Evolutionary conservation across 2,888 invertebrate species (phyloP).

Genomic region (Microctonus brassicae): DNA sequence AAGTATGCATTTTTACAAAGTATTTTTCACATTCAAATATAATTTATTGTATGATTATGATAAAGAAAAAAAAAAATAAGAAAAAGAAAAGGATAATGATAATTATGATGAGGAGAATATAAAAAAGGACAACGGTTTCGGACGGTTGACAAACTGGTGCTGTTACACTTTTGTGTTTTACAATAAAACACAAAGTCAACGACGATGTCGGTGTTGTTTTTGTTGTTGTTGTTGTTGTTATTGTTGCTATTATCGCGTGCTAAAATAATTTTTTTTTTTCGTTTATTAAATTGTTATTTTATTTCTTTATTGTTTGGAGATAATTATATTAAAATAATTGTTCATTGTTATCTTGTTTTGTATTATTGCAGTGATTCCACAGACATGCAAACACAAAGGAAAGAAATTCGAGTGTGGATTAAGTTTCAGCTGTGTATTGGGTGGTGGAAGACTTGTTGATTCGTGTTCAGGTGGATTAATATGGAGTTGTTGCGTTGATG

Average conservation of each 20-base stretch:
- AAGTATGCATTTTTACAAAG: constrained; percentile 72
- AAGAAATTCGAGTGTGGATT: constrained; percentile 90
- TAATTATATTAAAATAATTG: constrained; percentile 4
- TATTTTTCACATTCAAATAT: not conserved
- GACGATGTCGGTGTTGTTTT: constrained; percentile 25
- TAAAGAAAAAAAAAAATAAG: not conserved
- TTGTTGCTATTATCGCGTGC: constrained; percentile 21
- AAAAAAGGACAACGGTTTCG: constrained; percentile 13
- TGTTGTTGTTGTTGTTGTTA: too few relatives aligned
- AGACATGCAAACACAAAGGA: constrained; percentile 88
- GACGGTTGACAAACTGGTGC: constrained; percentile 20
- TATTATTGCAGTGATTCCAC: constrained; percentile 84
- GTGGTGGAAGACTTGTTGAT: constrained; percentile 89
- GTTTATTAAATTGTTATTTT: constrained; percentile 15
- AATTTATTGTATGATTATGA: not conserved
- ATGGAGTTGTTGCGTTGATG: constrained; percentile 94
- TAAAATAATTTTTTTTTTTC: too few relatives aligned
- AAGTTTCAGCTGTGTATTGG: constrained; percentile 90
- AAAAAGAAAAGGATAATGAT: not conserved
- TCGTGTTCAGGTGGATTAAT: constrained; percentile 94
- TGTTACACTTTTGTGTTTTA: constrained; percentile 32
- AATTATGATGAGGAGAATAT: not conserved
- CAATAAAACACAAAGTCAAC: constrained; percentile 19
- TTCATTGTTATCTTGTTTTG: constrained; percentile 1
- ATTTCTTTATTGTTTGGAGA: not conserved